A percentile compares a stretch with the other conserved stretches of the same genome.
Conservation (phyloP, 1,140 invertebrate species). For the Ridgeia piscesae region DNA sequence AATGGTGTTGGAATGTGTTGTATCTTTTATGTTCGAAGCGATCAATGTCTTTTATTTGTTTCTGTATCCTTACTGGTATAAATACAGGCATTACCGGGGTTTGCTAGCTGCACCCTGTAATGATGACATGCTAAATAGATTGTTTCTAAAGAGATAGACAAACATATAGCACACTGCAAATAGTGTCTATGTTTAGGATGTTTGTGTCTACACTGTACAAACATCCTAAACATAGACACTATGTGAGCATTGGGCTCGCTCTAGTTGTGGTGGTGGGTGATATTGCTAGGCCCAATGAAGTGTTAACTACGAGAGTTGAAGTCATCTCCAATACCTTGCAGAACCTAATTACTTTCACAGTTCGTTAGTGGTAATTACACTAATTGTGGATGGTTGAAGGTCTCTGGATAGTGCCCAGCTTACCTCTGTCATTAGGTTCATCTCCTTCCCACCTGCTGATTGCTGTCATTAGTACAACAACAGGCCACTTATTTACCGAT, state of each 20-base stretch:
- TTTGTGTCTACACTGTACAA: no score
- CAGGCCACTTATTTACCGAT: conserved; percentile 17
- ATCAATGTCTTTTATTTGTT: no score
- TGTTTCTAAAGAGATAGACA: background rate
- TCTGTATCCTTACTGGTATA: no score
- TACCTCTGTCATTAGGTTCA: background rate
- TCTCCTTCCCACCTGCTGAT: background rate
- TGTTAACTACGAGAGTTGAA: background rate
- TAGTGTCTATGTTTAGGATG: no score
- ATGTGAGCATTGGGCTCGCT: background rate
- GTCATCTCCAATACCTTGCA: background rate
- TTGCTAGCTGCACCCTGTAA: no score
- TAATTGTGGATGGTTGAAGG: background rate
- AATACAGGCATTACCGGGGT: no score
- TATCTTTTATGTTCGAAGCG: no score
- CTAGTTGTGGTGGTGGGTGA: background rate
- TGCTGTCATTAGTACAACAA: background rate
- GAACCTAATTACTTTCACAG: background rate
- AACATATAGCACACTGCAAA: no score
- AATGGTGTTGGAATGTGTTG: no score
- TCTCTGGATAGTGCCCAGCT: background rate
- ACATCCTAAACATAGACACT: background rate
- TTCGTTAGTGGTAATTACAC: background rate
- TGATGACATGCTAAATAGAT: no score
- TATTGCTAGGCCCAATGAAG: background rate